Conservation (phyloP, 2,888 invertebrate genomes). For the Phortica okadai region DNA sequence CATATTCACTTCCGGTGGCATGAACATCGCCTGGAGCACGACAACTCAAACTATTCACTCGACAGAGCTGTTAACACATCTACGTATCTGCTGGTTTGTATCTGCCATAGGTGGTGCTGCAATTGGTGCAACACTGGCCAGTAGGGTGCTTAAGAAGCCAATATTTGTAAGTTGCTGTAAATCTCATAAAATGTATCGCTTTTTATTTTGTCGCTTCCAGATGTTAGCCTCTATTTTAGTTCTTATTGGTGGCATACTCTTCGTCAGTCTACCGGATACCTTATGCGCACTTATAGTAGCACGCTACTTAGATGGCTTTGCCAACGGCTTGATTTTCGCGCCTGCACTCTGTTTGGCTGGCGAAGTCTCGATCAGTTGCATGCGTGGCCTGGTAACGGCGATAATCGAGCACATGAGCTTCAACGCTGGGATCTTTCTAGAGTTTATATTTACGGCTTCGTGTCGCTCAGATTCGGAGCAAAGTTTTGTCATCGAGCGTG, state of each 20-base stretch:
- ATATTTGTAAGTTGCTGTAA: conserved; percentile 55
- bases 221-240: conserved; percentile 51
- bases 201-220: conserved; percentile 40
- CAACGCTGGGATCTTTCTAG: conserved; percentile 60
- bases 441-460: conserved; percentile 46
- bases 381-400: conserved; percentile 57
- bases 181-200: not conserved
- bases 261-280: conserved; percentile 43
- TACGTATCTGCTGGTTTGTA: conserved; percentile 68
- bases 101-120: conserved; percentile 66
- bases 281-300: conserved; percentile 45
- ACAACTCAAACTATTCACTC: conserved; percentile 16
- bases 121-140: conserved; percentile 54
- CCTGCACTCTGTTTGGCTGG: conserved; percentile 61
- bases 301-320: conserved; percentile 66
- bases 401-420: conserved; percentile 55
- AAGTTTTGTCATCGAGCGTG: conserved; percentile 31
- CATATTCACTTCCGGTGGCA: conserved; percentile 67
- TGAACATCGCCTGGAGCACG: conserved; percentile 64
- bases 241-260: conserved; percentile 57
- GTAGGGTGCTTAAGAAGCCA: conserved; percentile 60
- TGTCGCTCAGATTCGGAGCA: not conserved
- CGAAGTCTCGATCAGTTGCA: conserved; percentile 53
- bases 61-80: conserved; percentile 37
- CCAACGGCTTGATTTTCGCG: conserved; percentile 64